phyloP scores from a whole-genome alignment of 1,140 invertebrate genomes.

The Cataglyphis hispanica region DNA sequence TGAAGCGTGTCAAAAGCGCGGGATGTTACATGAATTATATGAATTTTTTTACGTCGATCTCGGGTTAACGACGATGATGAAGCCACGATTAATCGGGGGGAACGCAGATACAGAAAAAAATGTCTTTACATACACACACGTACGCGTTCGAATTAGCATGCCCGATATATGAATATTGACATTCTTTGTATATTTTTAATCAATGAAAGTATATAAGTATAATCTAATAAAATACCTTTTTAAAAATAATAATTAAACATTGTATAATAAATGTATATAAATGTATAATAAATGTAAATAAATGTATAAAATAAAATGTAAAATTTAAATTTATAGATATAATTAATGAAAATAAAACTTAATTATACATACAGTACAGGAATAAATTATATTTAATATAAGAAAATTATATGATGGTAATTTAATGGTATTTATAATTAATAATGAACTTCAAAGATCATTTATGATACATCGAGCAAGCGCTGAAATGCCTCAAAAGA shows the following conservation, averaged over 20 bases:
- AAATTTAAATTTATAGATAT: neutral
- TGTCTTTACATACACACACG: no score
- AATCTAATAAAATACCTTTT: neutral
- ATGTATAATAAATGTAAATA: no score
- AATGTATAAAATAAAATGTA: neutral
- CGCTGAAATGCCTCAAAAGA: neutral
- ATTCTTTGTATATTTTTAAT: neutral
- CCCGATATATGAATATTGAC: neutral
- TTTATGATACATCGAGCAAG: neutral
- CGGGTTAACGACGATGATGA: constrained; percentile 23
- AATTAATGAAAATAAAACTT: neutral
- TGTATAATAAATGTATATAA: no score
- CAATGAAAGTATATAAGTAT: neutral
- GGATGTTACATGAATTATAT: constrained; percentile 71
- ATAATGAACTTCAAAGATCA: neutral
- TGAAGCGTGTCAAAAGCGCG: constrained; percentile 69
- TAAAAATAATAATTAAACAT: neutral
- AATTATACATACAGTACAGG: neutral
- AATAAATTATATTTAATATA: neutral
- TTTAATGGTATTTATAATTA: neutral
- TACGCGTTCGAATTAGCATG: neutral
- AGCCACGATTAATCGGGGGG: constrained; percentile 45
- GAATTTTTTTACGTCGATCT: constrained; percentile 42
- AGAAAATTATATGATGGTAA: neutral
- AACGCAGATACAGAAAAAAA: neutral